phyloP scores from a whole-genome alignment of 2,113 vertebrate genomes.

The Propithecus coquereli region DNA sequence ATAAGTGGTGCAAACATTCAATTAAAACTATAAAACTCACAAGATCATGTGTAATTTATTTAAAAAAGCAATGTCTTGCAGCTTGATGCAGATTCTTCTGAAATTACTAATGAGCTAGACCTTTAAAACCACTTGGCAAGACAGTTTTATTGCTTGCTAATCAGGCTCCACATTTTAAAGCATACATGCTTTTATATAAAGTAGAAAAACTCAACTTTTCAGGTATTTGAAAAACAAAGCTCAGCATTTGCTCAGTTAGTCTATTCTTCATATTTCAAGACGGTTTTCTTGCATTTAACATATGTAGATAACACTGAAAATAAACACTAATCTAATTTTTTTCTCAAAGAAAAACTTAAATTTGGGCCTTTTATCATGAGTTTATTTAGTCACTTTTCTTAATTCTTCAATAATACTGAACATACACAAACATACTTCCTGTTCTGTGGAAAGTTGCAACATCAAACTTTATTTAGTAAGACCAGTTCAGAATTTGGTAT shows the following conservation, averaged over 20 bases:
- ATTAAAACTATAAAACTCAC: constrained; percentile 64
- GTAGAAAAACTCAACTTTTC: constrained; percentile 14
- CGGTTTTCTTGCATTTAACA: neutral
- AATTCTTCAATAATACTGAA: neutral
- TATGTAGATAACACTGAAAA: constrained; percentile 4
- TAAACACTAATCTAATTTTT: neutral
- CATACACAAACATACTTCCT: neutral
- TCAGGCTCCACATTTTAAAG: constrained; percentile 1
- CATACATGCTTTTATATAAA: neutral
- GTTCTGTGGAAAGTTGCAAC: neutral
- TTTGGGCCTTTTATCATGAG: neutral
- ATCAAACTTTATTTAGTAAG: neutral
- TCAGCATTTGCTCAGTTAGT: neutral
- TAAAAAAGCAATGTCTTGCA: constrained; percentile 54
- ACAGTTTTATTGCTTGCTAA: constrained; percentile 38
- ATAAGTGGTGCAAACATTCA: constrained; percentile 60
- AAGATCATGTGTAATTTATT: constrained; percentile 58
- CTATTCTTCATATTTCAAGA: neutral
- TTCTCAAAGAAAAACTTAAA: neutral
- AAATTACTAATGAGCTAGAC: constrained; percentile 61
- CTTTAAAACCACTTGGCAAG: constrained; percentile 53
- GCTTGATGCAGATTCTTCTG: constrained; percentile 46
- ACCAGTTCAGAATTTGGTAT: neutral
- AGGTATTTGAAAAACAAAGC: constrained; percentile 24
- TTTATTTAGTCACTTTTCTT: neutral